Evolutionary conservation across 2,797 vertebrate species (phyloP), one percentile per base, ranked within the genome.

Genomic region (Mus caroli): DNA sequence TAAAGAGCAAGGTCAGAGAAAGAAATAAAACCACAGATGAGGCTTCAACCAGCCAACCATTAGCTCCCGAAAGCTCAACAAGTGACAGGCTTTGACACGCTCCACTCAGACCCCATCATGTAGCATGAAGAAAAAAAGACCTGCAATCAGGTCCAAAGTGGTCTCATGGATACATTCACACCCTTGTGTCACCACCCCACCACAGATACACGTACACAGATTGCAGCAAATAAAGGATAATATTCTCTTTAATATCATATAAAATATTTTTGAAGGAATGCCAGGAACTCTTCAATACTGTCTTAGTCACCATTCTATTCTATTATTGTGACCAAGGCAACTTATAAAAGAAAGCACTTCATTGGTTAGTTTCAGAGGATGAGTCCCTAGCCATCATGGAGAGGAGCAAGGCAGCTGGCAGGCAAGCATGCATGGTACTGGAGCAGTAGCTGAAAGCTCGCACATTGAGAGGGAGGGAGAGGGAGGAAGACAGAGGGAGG

Each of bases 401-500:
- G 24, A 15, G 5, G 11, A 8, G 60, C 2, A 14, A 50, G 83
- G 28, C 60, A 34, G 28, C 28, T 13, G 28, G 82, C 60, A 84
- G 58, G 37, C 24, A 43, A 19, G 77, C 31, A 22, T 11, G 31
- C 19, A n/a, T 34, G 50, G 60, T 12, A 50, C 17, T 50, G 40
- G 9, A 46, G 60, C 40, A 84, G 17, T 3, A 84, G 80, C 24
- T 20, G 60, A 67, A 40, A n/a, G 19, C 3, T 46, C 12, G 22
- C 2, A 13, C 34, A 28, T 3, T 84, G 58, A 62, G 9, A 84
- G 6, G 15, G 14, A 0, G 26, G 58, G 40, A 62, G 9, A 84
- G 6, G 15, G 14, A 0, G 26, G 58, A 22, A 50, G 4, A 6
- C 0, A 46, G 5, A 50, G 3, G 10, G 15, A 0, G 17, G 10